phyloP scores from a whole-genome alignment of 2,888 invertebrate genomes.

The Carpatolechia fugitivella region DNA sequence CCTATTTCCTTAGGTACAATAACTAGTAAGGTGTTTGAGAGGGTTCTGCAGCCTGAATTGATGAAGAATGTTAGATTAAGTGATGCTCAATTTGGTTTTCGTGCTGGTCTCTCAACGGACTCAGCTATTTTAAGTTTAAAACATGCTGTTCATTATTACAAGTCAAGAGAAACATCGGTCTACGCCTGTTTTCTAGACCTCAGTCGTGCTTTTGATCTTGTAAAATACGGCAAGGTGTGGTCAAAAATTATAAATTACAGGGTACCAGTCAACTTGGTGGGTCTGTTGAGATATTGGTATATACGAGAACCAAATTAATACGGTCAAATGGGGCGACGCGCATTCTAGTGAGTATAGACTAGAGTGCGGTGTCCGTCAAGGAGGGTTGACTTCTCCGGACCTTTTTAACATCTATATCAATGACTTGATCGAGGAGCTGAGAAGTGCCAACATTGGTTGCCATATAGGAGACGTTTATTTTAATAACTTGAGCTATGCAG shows the following conservation, averaged over 20 bases:
- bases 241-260: background rate
- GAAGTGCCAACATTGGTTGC: constrained; percentile 2
- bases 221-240: background rate
- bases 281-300: constrained; percentile 19
- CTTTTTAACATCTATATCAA: too few relatives aligned
- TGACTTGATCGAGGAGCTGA: too few relatives aligned
- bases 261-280: background rate
- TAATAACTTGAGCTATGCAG: constrained; percentile 4
- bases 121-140: too few relatives aligned
- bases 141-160: background rate
- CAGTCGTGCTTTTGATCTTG: too few relatives aligned
- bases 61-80: background rate
- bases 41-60: constrained; percentile 5
- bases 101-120: too few relatives aligned
- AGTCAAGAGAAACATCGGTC: background rate
- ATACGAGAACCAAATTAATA: constrained; percentile 15
- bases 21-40: background rate
- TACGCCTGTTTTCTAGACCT: too few relatives aligned
- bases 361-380: too few relatives aligned
- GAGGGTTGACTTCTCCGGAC: too few relatives aligned
- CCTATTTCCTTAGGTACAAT: constrained; percentile 3
- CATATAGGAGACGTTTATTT: background rate
- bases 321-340: constrained; percentile 16
- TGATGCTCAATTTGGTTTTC: too few relatives aligned
- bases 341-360: too few relatives aligned